These are phyloP conservation scores for Chionomys nivalis DNA, from an alignment of 2,113 vertebrate genomes.

Conservation along the genomic window DNA sequence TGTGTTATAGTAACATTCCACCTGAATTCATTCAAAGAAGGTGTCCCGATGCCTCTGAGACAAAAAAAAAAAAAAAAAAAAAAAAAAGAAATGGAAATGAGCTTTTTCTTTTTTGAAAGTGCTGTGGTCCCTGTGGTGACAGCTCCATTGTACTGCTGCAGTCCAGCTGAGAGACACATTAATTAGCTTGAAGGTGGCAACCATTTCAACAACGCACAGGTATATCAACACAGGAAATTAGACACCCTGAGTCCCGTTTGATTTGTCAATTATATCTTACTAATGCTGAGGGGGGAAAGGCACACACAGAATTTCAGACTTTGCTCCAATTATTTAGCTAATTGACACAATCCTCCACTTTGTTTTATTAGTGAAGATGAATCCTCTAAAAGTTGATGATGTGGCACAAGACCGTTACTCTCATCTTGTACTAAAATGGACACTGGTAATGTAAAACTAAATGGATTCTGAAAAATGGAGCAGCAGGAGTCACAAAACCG, in stretches of 20 bases:
- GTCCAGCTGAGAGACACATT: background rate
- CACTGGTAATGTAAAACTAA: slow-evolving; percentile 63
- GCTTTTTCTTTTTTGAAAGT: background rate
- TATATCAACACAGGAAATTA: background rate
- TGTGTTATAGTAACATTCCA: background rate
- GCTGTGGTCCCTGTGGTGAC: background rate
- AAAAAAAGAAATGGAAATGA: background rate
- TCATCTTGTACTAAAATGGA: slow-evolving; percentile 61
- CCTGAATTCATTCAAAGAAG: background rate
- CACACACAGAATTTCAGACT: background rate
- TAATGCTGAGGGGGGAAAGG: background rate
- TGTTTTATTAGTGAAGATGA: slow-evolving; percentile 63
- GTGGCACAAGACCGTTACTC: slow-evolving; percentile 49
- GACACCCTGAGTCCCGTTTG: background rate
- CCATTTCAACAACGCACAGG: background rate
- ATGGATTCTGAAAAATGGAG: slow-evolving; percentile 69
- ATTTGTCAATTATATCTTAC: background rate
- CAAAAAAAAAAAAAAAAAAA: background rate
- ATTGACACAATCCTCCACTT: slow-evolving; percentile 47
- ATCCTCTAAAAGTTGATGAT: slow-evolving; percentile 67
- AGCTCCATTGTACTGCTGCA: background rate
- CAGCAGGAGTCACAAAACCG: slow-evolving; percentile 42
- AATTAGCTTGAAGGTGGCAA: background rate
- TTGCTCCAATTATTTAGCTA: slow-evolving; percentile 56
- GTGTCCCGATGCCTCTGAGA: background rate